Percentiles rank a stretch among this genome's conserved stretches.
phyloP scores from a whole-genome alignment of 2,888 invertebrate genomes.

The Zaprionus lineosus region DNA sequence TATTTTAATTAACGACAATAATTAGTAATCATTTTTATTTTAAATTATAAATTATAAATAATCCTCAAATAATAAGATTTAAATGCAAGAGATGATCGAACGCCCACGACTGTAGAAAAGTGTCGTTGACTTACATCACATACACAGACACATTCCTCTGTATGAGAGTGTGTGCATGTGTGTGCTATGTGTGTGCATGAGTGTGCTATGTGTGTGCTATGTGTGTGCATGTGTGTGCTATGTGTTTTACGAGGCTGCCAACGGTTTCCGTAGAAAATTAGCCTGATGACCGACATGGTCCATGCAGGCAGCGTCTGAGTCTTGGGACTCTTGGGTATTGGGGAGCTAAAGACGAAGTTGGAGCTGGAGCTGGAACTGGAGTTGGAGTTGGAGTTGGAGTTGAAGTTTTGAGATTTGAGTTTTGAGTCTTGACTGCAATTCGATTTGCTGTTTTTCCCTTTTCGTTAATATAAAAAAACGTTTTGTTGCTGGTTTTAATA shows the following conservation, averaged over 20 bases:
- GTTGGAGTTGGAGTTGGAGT: slow-evolving; percentile 1
- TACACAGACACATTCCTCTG: background rate
- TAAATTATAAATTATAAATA: too few relatives aligned
- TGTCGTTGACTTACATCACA: slow-evolving; percentile 29
- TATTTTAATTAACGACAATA: too few relatives aligned
- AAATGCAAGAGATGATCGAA: slow-evolving; percentile 6
- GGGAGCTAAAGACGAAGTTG: slow-evolving; percentile 14
- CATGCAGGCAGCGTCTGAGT: slow-evolving; percentile 42
- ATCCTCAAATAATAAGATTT: too few relatives aligned
- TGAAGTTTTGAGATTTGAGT: slow-evolving; percentile 1
- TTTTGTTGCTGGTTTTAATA: slow-evolving; percentile 60
- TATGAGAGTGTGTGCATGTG: background rate
- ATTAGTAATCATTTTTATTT: too few relatives aligned
- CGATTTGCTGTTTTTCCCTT: slow-evolving; percentile 74
- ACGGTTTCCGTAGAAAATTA: slow-evolving; percentile 68
- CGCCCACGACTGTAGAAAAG: slow-evolving; percentile 11
- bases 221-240: slow-evolving; percentile 11
- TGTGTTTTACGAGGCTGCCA: slow-evolving; percentile 38
- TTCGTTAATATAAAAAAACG: slow-evolving; percentile 73
- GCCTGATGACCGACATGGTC: slow-evolving; percentile 67
- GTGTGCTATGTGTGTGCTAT: slow-evolving; percentile 13
- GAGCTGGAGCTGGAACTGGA: background rate
- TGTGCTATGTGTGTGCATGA: too few relatives aligned
- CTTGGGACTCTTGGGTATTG: slow-evolving; percentile 31
- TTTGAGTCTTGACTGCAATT: slow-evolving; percentile 63